Evolutionary conservation across 2,113 vertebrate genomes (phyloP).

Genomic region (Origma solitaria): DNA sequence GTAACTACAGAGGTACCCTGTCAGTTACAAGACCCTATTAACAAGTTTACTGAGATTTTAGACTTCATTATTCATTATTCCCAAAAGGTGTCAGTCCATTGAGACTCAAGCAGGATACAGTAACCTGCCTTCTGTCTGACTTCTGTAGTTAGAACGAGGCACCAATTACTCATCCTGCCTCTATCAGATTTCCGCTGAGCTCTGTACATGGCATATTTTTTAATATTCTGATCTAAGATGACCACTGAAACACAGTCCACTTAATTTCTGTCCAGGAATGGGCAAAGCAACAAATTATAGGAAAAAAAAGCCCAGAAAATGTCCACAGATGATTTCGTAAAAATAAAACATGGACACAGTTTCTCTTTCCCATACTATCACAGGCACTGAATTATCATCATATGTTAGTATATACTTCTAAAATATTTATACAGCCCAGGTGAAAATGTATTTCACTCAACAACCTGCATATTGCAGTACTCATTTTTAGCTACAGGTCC

Average conservation of each 20-base stretch:
- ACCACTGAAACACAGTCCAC: neutral
- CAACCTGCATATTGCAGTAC: neutral
- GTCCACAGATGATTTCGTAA: neutral
- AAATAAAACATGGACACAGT: neutral
- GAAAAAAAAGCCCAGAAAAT: neutral
- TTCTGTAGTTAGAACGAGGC: neutral
- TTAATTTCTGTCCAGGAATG: neutral
- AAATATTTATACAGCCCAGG: constrained; percentile 26
- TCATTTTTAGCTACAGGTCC: neutral
- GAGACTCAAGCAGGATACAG: neutral
- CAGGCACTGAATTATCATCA: neutral
- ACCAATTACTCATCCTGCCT: neutral
- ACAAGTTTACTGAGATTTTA: neutral
- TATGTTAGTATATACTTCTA: neutral
- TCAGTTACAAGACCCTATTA: neutral
- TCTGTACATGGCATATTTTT: rapidly evolving
- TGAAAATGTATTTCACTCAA: neutral
- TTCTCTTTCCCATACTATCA: neutral
- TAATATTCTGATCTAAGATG: neutral
- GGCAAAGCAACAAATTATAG: neutral
- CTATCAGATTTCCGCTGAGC: neutral
- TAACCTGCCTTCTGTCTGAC: neutral
- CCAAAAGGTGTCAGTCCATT: neutral
- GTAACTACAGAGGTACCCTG: constrained; percentile 16
- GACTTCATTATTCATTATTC: constrained; percentile 20